Conservation (phyloP, 2,113 vertebrate genomes). For the Lynx canadensis region DNA sequence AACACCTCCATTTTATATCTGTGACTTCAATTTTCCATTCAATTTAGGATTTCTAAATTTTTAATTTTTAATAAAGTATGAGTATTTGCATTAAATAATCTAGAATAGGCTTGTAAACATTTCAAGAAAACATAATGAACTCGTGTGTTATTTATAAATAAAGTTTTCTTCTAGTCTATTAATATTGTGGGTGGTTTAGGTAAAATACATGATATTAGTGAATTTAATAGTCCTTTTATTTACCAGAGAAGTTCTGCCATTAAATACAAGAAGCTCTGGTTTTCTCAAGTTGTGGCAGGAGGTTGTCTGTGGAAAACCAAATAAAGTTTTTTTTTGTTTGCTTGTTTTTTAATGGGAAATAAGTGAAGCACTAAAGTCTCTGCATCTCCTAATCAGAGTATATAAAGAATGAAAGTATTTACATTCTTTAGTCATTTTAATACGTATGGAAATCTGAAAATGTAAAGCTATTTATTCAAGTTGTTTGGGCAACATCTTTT, state of each 20-base stretch:
- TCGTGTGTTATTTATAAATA: not conserved
- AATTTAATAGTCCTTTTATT: not conserved
- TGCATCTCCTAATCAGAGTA: not conserved
- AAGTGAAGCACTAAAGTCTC: not conserved
- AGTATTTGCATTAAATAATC: not conserved
- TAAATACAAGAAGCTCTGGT: not conserved
- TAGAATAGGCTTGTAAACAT: not conserved
- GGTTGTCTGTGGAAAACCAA: not conserved
- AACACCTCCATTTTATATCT: not conserved
- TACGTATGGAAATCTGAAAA: not conserved
- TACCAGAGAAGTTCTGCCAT: not conserved
- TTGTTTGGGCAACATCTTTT: not conserved
- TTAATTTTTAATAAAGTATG: not conserved
- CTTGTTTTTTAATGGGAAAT: not conserved
- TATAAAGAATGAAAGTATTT: not conserved
- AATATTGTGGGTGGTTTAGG: not conserved
- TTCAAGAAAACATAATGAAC: not conserved
- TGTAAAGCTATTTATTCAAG: not conserved
- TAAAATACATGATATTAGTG: not conserved
- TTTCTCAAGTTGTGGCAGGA: too few species aligned
- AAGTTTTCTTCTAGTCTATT: not conserved
- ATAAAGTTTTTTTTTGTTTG: not conserved
- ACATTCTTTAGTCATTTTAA: not conserved
- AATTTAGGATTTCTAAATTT: not conserved
- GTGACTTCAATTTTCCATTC: not conserved